These are phyloP conservation scores for Typhlichthys subterraneus DNA, from an alignment of 2,797 vertebrate genomes.

Conservation along the genomic window DNA sequence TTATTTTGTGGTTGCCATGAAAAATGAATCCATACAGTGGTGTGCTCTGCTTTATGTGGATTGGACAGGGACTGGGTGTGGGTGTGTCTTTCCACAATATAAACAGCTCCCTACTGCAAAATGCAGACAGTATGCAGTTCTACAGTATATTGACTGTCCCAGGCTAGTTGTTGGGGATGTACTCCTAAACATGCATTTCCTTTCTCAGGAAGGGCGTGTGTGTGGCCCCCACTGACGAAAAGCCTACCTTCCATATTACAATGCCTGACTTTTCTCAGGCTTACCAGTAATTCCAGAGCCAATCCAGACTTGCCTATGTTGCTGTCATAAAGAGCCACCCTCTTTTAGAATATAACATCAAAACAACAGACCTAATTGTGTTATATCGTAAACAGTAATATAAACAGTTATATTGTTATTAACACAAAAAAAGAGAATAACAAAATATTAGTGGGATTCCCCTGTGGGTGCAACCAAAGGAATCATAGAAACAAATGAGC, in stretches of 20 bases:
- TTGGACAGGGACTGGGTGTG: neutral
- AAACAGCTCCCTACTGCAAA: neutral
- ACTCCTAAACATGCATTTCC: slow-evolving; percentile 59
- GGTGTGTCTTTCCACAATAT: neutral
- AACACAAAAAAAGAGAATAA: too few relatives aligned
- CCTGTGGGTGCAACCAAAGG: neutral
- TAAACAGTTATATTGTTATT: too few relatives aligned
- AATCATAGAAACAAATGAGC: neutral
- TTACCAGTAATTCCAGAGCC: neutral
- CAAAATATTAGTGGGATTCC: neutral
- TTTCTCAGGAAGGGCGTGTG: slow-evolving; percentile 63
- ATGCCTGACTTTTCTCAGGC: neutral
- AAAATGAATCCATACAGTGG: slow-evolving; percentile 5
- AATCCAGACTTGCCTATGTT: neutral
- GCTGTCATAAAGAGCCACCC: slow-evolving; percentile 2
- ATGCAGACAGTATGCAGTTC: slow-evolving; percentile 7
- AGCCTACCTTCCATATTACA: slow-evolving; percentile 12
- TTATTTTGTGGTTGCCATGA: slow-evolving; percentile 12
- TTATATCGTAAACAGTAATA: too few relatives aligned
- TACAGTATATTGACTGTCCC: slow-evolving; percentile 25
- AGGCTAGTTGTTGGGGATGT: slow-evolving; percentile 28
- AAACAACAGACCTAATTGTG: neutral
- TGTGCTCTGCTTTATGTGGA: slow-evolving; percentile 5
- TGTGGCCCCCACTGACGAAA: slow-evolving; percentile 5
- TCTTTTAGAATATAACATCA: slow-evolving; percentile 9